phyloP scores from a whole-genome alignment of 2,888 invertebrate species.

The Microplitis deprimator region DNA sequence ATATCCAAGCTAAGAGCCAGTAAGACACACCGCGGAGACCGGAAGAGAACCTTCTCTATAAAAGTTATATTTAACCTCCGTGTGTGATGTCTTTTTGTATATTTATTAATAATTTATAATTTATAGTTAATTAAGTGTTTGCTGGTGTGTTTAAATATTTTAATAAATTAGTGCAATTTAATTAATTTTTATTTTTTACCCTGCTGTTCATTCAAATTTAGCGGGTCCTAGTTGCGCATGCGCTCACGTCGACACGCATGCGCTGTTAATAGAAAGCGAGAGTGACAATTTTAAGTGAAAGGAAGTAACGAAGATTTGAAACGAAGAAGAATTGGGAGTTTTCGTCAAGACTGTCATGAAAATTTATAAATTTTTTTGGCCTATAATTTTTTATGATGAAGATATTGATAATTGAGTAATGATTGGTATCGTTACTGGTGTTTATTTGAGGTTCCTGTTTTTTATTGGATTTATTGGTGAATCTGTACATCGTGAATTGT shows the following conservation, averaged over 20 bases:
- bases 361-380: constrained; percentile 11
- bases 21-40: constrained; percentile 65
- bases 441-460: not conserved
- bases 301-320: not conserved
- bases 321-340: not conserved
- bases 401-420: not conserved
- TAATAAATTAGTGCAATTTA: constrained; percentile 2
- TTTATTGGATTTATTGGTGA: not conserved
- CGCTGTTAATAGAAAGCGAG: constrained; percentile 33
- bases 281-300: constrained; percentile 28
- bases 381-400: constrained; percentile 1
- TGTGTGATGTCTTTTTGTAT: constrained; percentile 15
- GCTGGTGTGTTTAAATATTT: not conserved
- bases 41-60: constrained; percentile 62
- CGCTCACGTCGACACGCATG: constrained; percentile 33
- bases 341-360: not conserved
- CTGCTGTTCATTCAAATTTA: constrained; percentile 1
- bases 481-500: constrained; percentile 18
- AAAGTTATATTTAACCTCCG: constrained; percentile 39
- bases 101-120: not conserved
- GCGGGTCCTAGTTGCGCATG: constrained; percentile 35
- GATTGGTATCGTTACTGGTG: not conserved
- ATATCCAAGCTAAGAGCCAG: constrained; percentile 57
- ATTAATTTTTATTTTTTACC: not conserved
- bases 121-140: constrained; percentile 16